Percentiles rank a stretch among this genome's conserved stretches.
Evolutionary conservation across 2,113 vertebrate genomes (phyloP).

Genomic region (Sterrhoptilus dennistouni): DNA sequence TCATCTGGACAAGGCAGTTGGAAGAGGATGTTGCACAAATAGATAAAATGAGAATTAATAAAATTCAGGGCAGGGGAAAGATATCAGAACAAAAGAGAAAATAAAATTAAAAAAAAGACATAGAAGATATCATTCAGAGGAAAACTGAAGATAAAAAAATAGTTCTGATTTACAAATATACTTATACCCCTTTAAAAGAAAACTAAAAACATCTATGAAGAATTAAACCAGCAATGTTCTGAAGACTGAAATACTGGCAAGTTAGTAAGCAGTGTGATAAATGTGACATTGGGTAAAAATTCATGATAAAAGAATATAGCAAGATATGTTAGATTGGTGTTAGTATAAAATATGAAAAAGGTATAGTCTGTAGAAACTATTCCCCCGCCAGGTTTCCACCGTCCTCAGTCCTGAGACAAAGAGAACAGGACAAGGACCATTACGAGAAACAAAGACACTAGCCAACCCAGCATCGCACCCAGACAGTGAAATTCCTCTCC

Average conservation of each 20-base stretch:
- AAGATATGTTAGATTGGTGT: no score
- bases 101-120: neutral
- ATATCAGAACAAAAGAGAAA: neutral
- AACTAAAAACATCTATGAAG: neutral
- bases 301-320: no score
- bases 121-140: neutral
- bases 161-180: neutral
- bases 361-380: no score
- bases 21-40: slow-evolving; percentile 21
- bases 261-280: no score
- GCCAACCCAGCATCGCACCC: no score
- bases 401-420: no score
- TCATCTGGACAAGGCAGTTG: slow-evolving; percentile 66
- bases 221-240: neutral
- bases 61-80: neutral
- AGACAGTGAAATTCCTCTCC: no score
- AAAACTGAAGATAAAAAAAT: neutral
- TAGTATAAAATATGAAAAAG: no score
- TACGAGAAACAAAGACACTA: no score
- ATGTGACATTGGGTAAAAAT: no score
- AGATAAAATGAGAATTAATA: slow-evolving; percentile 31
- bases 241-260: neutral
- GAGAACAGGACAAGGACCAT: no score
- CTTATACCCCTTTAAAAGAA: neutral
- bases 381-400: no score